phyloP scores from a whole-genome alignment of 1,140 invertebrate species.

The Arctopsyche grandis region DNA sequence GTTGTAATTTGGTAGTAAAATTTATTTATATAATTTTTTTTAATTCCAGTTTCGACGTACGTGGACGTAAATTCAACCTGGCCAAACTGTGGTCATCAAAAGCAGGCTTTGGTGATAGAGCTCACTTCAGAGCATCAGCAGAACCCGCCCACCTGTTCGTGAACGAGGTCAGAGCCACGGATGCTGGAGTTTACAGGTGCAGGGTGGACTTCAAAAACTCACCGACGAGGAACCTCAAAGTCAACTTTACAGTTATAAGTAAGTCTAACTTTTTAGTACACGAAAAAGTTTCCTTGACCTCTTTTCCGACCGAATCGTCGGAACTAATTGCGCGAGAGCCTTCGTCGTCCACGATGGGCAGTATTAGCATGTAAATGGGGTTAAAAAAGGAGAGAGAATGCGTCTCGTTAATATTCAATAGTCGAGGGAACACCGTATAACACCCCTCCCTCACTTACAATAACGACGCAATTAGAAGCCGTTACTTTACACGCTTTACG shows the following conservation, averaged over 20 bases:
- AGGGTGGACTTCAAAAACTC: constrained; percentile 89
- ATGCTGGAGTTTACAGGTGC: constrained; percentile 87
- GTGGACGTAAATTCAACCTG: constrained; percentile 75
- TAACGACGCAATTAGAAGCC: constrained; percentile 13
- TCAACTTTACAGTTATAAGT: constrained; percentile 90
- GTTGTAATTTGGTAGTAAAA: too few relatives aligned
- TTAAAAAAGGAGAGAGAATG: not conserved
- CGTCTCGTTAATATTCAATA: constrained; percentile 23
- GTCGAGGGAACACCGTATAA: not conserved
- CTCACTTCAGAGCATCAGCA: constrained; percentile 77
- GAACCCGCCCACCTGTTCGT: constrained; percentile 78
- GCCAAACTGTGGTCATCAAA: constrained; percentile 83
- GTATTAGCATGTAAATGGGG: constrained; percentile 3
- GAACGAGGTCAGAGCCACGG: constrained; percentile 75
- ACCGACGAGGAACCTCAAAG: constrained; percentile 84
- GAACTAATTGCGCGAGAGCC: not conserved
- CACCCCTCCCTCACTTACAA: not conserved
- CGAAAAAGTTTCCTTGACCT: too few relatives aligned
- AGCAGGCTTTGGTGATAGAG: constrained; percentile 79
- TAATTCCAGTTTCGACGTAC: constrained; percentile 81
- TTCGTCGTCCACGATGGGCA: not conserved
- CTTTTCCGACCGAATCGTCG: too few relatives aligned
- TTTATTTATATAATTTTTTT: constrained; percentile 54
- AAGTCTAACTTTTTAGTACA: constrained; percentile 64
- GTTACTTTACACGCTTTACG: not conserved